Conservation (phyloP, 2,113 vertebrate genomes). For the Python bivittatus region DNA sequence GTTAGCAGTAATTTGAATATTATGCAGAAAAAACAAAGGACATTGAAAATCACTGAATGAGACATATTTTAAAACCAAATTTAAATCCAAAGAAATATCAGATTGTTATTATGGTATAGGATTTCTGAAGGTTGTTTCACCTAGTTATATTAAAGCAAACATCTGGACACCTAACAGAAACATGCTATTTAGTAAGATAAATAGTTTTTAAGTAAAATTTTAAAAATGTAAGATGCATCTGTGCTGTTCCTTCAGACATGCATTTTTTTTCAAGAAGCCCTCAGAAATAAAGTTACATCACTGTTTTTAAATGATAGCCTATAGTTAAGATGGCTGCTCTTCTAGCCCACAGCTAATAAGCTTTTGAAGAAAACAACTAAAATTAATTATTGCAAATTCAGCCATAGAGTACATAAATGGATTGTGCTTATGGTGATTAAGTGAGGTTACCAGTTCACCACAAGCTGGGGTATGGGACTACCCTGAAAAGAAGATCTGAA, state of each 20-base stretch:
- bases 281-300: background rate
- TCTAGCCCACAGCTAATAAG: background rate
- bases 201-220: background rate
- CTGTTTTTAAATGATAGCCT: background rate
- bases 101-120: background rate
- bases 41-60: slow-evolving; percentile 1
- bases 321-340: background rate
- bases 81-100: background rate
- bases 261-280: background rate
- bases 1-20: background rate
- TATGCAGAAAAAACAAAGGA: background rate
- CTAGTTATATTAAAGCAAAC: background rate
- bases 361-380: background rate
- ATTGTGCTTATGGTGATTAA: background rate
- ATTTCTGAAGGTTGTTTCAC: background rate
- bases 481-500: background rate
- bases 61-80: slow-evolving; percentile 5
- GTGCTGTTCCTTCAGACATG: background rate
- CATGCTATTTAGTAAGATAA: background rate
- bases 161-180: background rate
- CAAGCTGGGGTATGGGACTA: background rate
- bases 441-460: background rate
- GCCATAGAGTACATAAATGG: too few relatives aligned
- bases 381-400: background rate
- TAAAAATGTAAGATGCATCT: background rate